Conservation (phyloP, 1,140 invertebrate species). For the Drosophila varians region DNA sequence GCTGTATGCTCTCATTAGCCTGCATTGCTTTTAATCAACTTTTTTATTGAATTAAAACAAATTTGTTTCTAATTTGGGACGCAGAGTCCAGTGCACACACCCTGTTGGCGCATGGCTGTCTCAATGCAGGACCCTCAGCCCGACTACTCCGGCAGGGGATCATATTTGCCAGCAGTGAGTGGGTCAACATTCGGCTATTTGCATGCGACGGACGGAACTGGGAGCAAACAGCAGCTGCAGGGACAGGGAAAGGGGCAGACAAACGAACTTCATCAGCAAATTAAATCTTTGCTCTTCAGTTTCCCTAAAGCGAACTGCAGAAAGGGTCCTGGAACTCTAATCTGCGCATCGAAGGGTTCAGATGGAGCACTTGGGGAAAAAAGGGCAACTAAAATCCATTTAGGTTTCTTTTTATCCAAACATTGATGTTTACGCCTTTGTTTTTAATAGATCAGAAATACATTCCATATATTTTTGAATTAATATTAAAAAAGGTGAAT, state of each 20-base stretch:
- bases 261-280: constrained; percentile 55
- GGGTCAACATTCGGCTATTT: constrained; percentile 42
- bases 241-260: constrained; percentile 32
- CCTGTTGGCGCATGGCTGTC: constrained; percentile 7
- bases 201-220: constrained; percentile 10
- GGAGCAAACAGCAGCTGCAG: constrained; percentile 26
- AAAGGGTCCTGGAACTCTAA: not conserved
- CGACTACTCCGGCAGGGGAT: constrained; percentile 31
- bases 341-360: not conserved
- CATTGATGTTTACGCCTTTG: not conserved
- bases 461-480: not conserved
- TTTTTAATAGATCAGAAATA: not conserved
- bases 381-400: not conserved
- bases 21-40: constrained; percentile 64
- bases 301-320: not conserved
- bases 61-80: constrained; percentile 70
- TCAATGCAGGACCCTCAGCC: constrained; percentile 8
- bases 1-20: constrained; percentile 41
- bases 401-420: no score
- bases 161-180: constrained; percentile 43
- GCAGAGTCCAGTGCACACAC: constrained; percentile 15
- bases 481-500: no score
- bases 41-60: constrained; percentile 72
- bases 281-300: constrained; percentile 50
- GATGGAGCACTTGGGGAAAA: not conserved